A percentile compares a stretch with the other conserved stretches of the same genome.
phyloP scores from a whole-genome alignment of 1,140 invertebrate genomes.

The Heliconius melpomene region DNA sequence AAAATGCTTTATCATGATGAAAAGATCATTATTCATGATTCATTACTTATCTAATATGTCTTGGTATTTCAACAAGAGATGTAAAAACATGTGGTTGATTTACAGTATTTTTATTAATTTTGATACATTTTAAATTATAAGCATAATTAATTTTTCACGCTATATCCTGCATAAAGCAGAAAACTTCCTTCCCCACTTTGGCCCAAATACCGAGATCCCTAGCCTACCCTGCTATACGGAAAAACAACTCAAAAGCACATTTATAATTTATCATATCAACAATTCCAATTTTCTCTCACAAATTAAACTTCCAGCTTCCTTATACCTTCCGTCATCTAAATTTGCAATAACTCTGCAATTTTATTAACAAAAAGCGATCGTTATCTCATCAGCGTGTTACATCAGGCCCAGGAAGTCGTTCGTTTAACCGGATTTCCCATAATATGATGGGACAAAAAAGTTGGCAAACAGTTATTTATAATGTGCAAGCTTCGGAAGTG shows the following conservation, averaged over 20 bases:
- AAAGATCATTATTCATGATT: constrained; percentile 25
- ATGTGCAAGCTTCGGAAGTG: constrained; percentile 29
- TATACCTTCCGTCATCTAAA: constrained; percentile 14
- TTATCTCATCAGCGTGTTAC: constrained; percentile 23
- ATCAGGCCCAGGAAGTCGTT: constrained; percentile 33
- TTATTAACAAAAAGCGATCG: constrained; percentile 29
- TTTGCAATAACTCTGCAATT: background rate
- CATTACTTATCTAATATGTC: constrained; percentile 15
- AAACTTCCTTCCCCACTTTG: too few species aligned
- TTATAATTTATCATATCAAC: background rate
- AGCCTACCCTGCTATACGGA: too few species aligned
- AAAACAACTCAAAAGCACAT: too few species aligned
- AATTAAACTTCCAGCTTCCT: background rate
- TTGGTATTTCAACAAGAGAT: constrained; percentile 9
- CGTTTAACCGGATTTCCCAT: constrained; percentile 38
- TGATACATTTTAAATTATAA: too few species aligned
- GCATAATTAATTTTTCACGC: too few species aligned
- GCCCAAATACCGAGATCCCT: too few species aligned
- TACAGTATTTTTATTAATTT: background rate
- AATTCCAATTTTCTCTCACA: background rate
- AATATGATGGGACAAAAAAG: constrained; percentile 22
- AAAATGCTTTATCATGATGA: constrained; percentile 35
- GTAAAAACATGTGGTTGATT: background rate
- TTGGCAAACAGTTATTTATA: background rate
- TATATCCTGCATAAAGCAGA: too few species aligned